These are phyloP conservation scores for Girardinus metallicus DNA, from an alignment of 2,797 vertebrate genomes.

Conservation along the genomic window DNA sequence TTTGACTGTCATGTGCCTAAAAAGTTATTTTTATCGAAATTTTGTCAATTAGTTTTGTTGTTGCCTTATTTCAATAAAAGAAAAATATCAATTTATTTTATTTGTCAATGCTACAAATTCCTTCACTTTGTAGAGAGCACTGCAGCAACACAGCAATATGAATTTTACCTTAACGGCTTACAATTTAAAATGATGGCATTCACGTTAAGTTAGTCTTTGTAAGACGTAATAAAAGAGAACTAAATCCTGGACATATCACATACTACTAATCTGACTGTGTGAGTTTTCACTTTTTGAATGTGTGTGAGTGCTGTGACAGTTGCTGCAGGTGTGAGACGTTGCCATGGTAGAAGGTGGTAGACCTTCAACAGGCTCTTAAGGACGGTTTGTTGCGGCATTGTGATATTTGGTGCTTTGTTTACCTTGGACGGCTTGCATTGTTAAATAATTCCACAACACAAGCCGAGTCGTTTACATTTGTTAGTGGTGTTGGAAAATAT, in stretches of 20 bases:
- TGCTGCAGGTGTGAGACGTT: slow-evolving; percentile 70
- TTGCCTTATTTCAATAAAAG: not conserved
- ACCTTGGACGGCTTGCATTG: slow-evolving; percentile 28
- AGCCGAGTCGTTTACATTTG: slow-evolving; percentile 16
- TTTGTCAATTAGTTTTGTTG: not conserved
- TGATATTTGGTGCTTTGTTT: slow-evolving; percentile 43
- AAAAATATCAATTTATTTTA: not conserved
- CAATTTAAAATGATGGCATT: no score
- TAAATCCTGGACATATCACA: not conserved
- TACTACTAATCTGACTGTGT: slow-evolving; percentile 27
- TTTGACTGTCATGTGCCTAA: not conserved
- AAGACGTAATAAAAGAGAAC: not conserved
- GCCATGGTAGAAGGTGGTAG: slow-evolving; percentile 50
- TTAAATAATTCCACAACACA: slow-evolving; percentile 41
- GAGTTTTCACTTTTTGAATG: slow-evolving; percentile 32
- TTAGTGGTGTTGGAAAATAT: no score
- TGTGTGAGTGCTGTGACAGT: slow-evolving; percentile 67
- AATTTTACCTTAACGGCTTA: not conserved
- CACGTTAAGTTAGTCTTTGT: not conserved
- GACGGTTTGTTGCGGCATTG: slow-evolving; percentile 36
- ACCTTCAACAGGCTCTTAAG: slow-evolving; percentile 42
- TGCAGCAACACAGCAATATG: not conserved
- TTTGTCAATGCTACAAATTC: not conserved
- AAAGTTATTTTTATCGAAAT: not conserved
- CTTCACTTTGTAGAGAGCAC: not conserved